These are phyloP conservation scores for Palaemon carinicauda DNA, from an alignment of 1,140 invertebrate species.

Conservation along the genomic window DNA sequence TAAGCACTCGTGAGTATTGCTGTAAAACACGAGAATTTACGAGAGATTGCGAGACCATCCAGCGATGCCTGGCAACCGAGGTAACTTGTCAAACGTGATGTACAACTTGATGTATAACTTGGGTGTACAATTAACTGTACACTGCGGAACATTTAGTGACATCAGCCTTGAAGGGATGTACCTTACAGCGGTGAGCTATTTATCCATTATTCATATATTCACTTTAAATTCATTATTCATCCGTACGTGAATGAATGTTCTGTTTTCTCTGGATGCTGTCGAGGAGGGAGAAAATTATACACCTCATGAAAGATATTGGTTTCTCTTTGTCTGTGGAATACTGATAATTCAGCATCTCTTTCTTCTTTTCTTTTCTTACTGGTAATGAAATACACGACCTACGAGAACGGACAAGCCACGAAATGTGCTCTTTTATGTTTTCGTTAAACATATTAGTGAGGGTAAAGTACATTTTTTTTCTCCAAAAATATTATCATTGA, in stretches of 20 bases:
- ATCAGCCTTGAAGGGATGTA: not conserved
- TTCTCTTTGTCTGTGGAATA: no score
- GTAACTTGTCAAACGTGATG: not conserved
- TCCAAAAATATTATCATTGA: no score
- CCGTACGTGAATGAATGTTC: not conserved
- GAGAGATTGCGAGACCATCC: not conserved
- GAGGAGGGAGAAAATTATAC: not conserved
- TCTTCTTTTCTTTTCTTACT: no score
- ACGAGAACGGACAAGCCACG: no score
- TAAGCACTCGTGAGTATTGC: no score
- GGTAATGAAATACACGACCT: no score
- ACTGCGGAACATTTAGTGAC: not conserved
- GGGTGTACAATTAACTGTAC: conserved; percentile 4
- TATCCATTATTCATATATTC: not conserved
- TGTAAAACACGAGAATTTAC: no score
- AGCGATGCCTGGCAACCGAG: not conserved
- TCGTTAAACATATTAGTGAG: no score
- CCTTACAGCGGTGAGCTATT: not conserved
- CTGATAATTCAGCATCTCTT: no score
- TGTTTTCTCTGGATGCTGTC: not conserved
- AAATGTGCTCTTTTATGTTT: no score
- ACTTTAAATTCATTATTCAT: not conserved
- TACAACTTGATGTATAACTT: not conserved
- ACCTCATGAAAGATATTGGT: no score
- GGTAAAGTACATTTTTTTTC: no score